Conservation (phyloP, 2,888 invertebrate species). For the Tetanocera ferruginea region DNA sequence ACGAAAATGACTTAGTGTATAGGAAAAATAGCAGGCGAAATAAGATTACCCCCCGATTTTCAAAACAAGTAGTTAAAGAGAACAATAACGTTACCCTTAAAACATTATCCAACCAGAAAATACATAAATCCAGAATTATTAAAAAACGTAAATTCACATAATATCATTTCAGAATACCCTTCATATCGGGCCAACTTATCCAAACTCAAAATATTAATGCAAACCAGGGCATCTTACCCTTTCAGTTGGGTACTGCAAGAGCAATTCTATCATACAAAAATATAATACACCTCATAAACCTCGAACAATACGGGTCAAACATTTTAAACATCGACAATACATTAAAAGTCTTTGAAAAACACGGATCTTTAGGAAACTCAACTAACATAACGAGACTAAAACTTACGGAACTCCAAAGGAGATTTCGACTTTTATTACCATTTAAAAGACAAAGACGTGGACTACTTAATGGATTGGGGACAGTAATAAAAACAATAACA, state of each 20-base stretch:
- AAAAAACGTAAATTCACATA: background rate
- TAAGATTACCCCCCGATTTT: slow-evolving; percentile 2
- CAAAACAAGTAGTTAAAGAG: slow-evolving; percentile 32
- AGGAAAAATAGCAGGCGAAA: slow-evolving; percentile 43
- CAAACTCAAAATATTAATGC: background rate
- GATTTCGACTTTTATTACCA: slow-evolving; percentile 23
- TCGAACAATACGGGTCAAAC: background rate
- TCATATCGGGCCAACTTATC: background rate
- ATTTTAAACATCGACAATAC: background rate
- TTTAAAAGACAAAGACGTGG: slow-evolving; percentile 37
- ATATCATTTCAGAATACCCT: background rate
- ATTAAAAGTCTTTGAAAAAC: no score
- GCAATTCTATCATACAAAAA: background rate
- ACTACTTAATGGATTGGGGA: slow-evolving; percentile 41
- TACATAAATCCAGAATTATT: slow-evolving; percentile 41
- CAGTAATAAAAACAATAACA: slow-evolving; percentile 42
- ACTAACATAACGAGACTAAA: slow-evolving; percentile 33
- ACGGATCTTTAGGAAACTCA: background rate
- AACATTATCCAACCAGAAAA: slow-evolving; percentile 41
- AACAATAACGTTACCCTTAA: slow-evolving; percentile 35
- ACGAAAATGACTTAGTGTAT: slow-evolving; percentile 28
- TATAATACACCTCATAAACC: background rate
- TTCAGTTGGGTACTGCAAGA: background rate
- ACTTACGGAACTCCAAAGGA: slow-evolving; percentile 31
- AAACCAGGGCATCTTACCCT: background rate